A percentile compares a stretch with the other conserved stretches of the same genome.
These are phyloP conservation scores for Panurus biarmicus DNA, from an alignment of 2,113 vertebrate genomes.

Conservation along the genomic window DNA sequence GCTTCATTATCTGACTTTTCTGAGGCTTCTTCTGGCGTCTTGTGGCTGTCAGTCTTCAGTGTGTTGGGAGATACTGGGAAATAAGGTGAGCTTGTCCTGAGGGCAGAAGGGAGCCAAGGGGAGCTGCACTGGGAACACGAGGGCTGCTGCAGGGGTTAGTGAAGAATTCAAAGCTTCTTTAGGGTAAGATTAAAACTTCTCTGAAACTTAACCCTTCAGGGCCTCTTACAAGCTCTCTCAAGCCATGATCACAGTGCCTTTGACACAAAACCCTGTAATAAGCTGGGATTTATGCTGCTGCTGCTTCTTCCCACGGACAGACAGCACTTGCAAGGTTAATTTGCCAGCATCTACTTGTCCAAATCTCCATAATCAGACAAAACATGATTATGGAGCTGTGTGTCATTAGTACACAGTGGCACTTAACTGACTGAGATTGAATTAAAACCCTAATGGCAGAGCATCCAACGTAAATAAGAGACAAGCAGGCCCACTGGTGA, in stretches of 20 bases:
- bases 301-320: neutral
- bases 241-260: neutral
- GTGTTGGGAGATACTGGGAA: neutral
- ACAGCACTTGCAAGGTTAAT: constrained; percentile 7
- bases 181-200: neutral
- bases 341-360: neutral
- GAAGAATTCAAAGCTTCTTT: constrained; percentile 13
- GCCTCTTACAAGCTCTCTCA: neutral
- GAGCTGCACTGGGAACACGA: neutral
- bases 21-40: neutral
- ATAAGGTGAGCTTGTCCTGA: neutral
- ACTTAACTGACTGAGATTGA: constrained; percentile 49
- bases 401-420: constrained; percentile 35
- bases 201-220: neutral
- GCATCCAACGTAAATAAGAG: constrained; percentile 13
- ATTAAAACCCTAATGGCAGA: constrained; percentile 46
- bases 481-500: constrained; percentile 5
- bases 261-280: neutral
- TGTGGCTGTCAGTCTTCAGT: neutral
- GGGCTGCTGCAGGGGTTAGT: neutral
- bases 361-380: constrained; percentile 21
- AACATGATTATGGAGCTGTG: constrained; percentile 30
- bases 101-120: neutral
- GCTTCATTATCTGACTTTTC: neutral
- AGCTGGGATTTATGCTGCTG: neutral